Base-by-base conservation (phyloP, 2,888 invertebrate species). In the Pachycephus smyrnensis region DNA sequence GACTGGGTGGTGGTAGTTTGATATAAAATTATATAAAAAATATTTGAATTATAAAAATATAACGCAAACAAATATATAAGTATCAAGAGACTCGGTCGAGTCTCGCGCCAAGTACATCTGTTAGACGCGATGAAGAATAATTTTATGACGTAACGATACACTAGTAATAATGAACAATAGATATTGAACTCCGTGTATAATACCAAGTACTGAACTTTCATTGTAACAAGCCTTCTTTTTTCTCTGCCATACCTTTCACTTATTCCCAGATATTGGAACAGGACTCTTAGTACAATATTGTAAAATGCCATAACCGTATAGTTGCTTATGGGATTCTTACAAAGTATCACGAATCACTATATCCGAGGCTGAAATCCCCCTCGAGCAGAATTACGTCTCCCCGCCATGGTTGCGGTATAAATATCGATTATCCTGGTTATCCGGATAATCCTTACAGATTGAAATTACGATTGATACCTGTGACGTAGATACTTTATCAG, bases 371-470 rank as follows among this genome's bases (percentile, higher is more conserved):
- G 83, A 85, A 85, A 77, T 74, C 77, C 79, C 76, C 40, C 73
- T 33, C 35, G 35, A 15, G 55, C 68, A 23, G 76, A 40, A 23
- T 32, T 36, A 69, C 78, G 71, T 76, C 35, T 33, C 74, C 4
- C 23, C 55, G 68, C 69, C 33, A 37, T 55, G 73, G 68, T 69
- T 76, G 78, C 69, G 84, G 86, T 87, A 87, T 88, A 89, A 89
- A 89, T 89, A 89, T 88, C 88, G 88, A 89, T 88, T 88, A 88
- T 84, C 85, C 79, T 84, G 82, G 85, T 88, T 85, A 88, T 88
- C 88, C 87, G 88, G 89, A 89, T 89, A 86, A 89, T 89, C 88
- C 87, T 82, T 83, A 84, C 82, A 86, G 87, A 89, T 88, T 88
- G 87, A 89, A 88, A 88, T 88, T 88, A 88, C 87, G 85, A 83